Evolutionary conservation across 2,113 vertebrate species (phyloP).

Genomic region (Seriola aureovittata): DNA sequence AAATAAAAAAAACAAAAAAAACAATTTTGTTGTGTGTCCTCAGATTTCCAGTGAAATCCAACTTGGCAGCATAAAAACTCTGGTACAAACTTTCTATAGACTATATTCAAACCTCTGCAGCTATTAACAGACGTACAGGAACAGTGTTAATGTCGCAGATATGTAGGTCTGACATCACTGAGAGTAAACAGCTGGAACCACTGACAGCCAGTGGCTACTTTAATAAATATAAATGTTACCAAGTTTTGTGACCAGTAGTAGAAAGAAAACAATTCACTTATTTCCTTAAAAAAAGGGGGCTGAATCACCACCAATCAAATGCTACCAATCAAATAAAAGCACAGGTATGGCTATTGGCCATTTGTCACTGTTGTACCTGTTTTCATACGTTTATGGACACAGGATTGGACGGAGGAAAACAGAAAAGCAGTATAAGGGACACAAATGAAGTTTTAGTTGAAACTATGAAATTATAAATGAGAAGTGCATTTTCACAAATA

Average conservation of each 20-base stretch:
- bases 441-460: too few relatives aligned
- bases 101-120: constrained; percentile 23
- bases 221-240: background rate
- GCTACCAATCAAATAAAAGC: too few relatives aligned
- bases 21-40: constrained; percentile 6
- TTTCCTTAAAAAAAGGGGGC: too few relatives aligned
- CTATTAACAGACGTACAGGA: background rate
- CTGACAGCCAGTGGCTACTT: background rate
- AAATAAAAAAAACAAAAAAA: background rate
- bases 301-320: too few relatives aligned
- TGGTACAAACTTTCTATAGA: constrained; percentile 5
- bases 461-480: too few relatives aligned
- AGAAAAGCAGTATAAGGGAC: too few relatives aligned
- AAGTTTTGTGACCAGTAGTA: background rate
- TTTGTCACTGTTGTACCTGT: too few relatives aligned
- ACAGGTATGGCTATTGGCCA: too few relatives aligned
- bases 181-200: background rate
- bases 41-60: constrained; percentile 38
- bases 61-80: background rate
- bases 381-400: too few relatives aligned
- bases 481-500: too few relatives aligned
- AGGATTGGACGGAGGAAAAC: too few relatives aligned
- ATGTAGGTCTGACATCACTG: background rate
- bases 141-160: background rate
- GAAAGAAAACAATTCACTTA: background rate